Evolutionary conservation across 1,140 invertebrate species (phyloP).

Genomic region (Lamellibrachia luymesi): DNA sequence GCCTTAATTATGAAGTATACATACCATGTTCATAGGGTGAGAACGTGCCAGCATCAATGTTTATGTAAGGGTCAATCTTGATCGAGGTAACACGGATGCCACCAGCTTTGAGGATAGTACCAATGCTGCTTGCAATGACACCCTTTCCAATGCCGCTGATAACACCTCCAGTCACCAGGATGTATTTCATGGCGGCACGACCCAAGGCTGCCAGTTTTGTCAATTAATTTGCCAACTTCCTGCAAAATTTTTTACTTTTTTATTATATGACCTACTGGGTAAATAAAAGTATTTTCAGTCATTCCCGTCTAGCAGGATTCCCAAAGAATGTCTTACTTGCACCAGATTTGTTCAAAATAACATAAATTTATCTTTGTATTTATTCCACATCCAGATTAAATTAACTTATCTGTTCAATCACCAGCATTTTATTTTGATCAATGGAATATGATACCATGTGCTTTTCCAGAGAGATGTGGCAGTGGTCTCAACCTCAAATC

Average conservation of each 20-base stretch:
- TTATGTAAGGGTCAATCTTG: slow-evolving; percentile 99
- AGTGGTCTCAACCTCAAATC: too few species aligned
- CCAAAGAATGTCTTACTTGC: too few species aligned
- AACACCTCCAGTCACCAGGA: slow-evolving; percentile 94
- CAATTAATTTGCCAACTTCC: neutral
- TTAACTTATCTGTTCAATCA: too few species aligned
- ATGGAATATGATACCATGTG: too few species aligned
- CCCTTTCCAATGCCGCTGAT: slow-evolving; percentile 98
- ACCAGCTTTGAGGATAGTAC: slow-evolving; percentile 88
- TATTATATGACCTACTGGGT: neutral
- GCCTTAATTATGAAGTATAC: slow-evolving; percentile 29
- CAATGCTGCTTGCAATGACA: slow-evolving; percentile 93
- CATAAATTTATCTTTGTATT: too few species aligned
- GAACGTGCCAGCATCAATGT: slow-evolving; percentile 98
- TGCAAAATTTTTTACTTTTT: neutral
- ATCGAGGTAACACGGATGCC: slow-evolving; percentile 92
- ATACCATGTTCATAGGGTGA: slow-evolving; percentile 97
- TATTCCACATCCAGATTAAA: too few species aligned
- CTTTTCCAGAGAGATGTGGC: too few species aligned
- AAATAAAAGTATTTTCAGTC: neutral
- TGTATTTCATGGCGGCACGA: slow-evolving; percentile 78
- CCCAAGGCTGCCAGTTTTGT: neutral
- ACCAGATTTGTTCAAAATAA: too few species aligned
- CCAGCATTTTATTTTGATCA: too few species aligned
- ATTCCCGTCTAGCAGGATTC: neutral